Evolutionary conservation across 2,113 vertebrate species (phyloP), one percentile per base, ranked within the genome.

Genomic region (Ammospiza caudacuta): DNA sequence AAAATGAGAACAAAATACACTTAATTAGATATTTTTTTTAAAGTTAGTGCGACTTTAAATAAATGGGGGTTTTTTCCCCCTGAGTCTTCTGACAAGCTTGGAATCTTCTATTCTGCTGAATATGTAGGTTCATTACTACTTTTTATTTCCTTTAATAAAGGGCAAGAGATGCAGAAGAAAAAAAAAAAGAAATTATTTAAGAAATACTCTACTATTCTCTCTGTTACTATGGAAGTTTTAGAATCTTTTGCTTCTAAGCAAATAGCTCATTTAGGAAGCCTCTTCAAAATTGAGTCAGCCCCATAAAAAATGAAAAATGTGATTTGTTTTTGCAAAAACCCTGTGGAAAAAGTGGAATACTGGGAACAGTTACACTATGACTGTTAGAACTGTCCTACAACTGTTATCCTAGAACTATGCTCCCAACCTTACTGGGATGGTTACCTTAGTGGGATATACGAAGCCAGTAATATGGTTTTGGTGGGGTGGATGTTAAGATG

Each of bases 91-190:
- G 64, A 92, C 80, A 92, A 67, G 63, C 41, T 83, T 78, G 78
- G 77, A 94, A 75, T 96, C 68, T 93, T 72, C 22, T 96, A 28
- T 96, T 90, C 49, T 87, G 92, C 41, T 89, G 92, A 95, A 92
- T 94, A 55, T 83, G 16, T 84, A 61, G 15, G 18, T 89, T 95
- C 35, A 62, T 81, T 70, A 96, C 41, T 80, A 31, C 68, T 88
- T 81, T 82, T 64, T 80, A 23, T 62, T 90, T 82, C 12, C 28
- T 73, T 68, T 72, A 81, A 35, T 97, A 93, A 96, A 67, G 85
- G 6, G 51, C 51, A 85, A 81, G n/a, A 66, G 84, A 35, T 46
- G 47, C 58, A 66, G 52, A 44, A 78, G 43, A 72, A 14, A 86
- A 72, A 64, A 54, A 54, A 75, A 24, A 47, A 0, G 8, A 67